Evolutionary conservation across 2,113 vertebrate species (phyloP).

Genomic region (Ctenomys sociabilis): DNA sequence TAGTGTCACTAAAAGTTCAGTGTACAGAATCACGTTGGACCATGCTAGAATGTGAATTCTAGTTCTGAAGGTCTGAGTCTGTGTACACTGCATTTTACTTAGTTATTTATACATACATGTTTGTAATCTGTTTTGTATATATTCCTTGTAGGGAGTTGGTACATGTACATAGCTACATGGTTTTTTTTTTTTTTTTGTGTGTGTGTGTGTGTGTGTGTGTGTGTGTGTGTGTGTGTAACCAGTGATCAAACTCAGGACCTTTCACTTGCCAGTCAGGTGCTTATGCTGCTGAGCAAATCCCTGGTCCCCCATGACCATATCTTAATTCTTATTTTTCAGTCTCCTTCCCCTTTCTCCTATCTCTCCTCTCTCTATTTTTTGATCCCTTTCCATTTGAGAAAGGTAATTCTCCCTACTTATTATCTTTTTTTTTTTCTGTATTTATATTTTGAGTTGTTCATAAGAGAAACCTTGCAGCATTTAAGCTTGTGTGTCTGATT

Average conservation of each 20-base stretch:
- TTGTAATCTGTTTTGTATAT: background rate
- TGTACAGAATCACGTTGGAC: background rate
- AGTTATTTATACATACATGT: background rate
- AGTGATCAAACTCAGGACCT: too few relatives aligned
- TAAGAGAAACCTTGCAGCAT: background rate
- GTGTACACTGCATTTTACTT: background rate
- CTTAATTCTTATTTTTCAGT: background rate
- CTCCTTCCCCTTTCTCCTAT: background rate
- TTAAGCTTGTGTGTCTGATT: background rate
- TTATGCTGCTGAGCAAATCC: too few relatives aligned
- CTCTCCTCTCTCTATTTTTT: background rate
- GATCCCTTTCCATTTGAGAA: background rate
- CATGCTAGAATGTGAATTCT: conserved; percentile 43
- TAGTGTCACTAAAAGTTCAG: conserved; percentile 1
- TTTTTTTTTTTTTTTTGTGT: too few relatives aligned
- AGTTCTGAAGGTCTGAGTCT: background rate
- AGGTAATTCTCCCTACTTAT: background rate
- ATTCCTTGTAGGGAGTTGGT: background rate
- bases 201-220: too few relatives aligned
- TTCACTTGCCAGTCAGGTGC: too few relatives aligned
- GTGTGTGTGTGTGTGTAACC: too few relatives aligned
- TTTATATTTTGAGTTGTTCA: background rate
- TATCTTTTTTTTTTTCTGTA: background rate
- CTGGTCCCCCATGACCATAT: background rate
- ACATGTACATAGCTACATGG: background rate